Base-by-base conservation (phyloP, 2,888 invertebrate genomes). In the Amaurobius ferox region DNA sequence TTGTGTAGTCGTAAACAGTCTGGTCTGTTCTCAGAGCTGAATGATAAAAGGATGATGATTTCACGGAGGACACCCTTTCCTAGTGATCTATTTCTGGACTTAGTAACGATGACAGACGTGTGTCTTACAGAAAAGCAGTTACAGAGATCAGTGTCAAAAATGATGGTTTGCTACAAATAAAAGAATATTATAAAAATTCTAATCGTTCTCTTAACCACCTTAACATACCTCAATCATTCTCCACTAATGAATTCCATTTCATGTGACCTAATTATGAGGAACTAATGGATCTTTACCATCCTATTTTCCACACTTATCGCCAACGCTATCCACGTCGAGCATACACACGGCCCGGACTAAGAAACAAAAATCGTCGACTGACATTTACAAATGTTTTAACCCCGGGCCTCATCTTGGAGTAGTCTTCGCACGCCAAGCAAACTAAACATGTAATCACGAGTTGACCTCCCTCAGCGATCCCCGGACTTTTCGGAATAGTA, bases 381-480 rank as follows among this genome's bases (percentile, higher is more conserved):
- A 55, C 55, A 55, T 55, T 55, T 55, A 55, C 55, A 55, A 55
- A 55, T 55, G 55, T 55, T 55, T 55, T 55, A 55, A 55, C 55
- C 55, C 23, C 5, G 16, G 55, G 23, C 16, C 11, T 11, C 23
- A 16, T 55, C 55, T 23, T n/a, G 3, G 55, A 19, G 23, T 5
- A 23, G 55, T 40, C 26, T 35, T 11, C 39, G 26, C 40, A 40
- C 40, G 28, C 40, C n/a, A n/a, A 9, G 1, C 26, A 19, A 2
- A 23, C 40, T 68, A 68, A 68, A 68, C 26, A n/a, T 23, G 23
- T 40, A 68, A 68, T 68, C 68, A 68, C 68, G 68, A n/a, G n/a
- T 16, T 68, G 68, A 40, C 68, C 68, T 40, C 16, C 28, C 26
- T 1, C 16, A 26, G 32, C 35, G 16, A 68, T n/a, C 39, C 68